phyloP scores from a whole-genome alignment of 2,888 invertebrate species.

The Norana najaformis region DNA sequence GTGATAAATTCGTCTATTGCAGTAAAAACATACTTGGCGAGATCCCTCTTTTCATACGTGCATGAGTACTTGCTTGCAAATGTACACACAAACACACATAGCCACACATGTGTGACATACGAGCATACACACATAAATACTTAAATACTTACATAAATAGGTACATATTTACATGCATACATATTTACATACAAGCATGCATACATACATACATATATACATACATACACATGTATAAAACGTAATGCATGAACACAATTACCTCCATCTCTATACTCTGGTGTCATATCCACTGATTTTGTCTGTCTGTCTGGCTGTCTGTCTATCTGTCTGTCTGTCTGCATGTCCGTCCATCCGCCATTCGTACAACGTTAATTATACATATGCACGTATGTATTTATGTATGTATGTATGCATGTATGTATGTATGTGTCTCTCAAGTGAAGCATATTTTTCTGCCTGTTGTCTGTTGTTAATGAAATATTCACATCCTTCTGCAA shows the following conservation, averaged over 20 bases:
- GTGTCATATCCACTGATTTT: too few relatives aligned
- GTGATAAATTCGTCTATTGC: too few relatives aligned
- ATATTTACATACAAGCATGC: too few relatives aligned
- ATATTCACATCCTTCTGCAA: neutral
- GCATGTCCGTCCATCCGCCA: too few relatives aligned
- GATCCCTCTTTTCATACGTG: too few relatives aligned
- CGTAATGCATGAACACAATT: too few relatives aligned
- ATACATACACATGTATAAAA: neutral
- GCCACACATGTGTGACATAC: neutral
- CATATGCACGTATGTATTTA: neutral
- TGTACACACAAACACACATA: neutral
- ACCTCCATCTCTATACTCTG: too few relatives aligned
- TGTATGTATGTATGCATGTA: constrained; percentile 21
- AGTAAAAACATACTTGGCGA: too few relatives aligned
- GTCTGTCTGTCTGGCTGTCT: too few relatives aligned
- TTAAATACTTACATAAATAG: neutral
- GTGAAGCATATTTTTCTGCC: constrained; percentile 8
- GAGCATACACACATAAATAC: neutral
- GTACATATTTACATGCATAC: too few relatives aligned
- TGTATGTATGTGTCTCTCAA: constrained; percentile 31
- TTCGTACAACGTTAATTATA: too few relatives aligned
- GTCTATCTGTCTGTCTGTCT: too few relatives aligned
- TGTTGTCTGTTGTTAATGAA: constrained; percentile 21
- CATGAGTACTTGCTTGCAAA: neutral
- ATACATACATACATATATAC: neutral